phyloP scores from a whole-genome alignment of 2,797 vertebrate species.

The Nasua narica region DNA sequence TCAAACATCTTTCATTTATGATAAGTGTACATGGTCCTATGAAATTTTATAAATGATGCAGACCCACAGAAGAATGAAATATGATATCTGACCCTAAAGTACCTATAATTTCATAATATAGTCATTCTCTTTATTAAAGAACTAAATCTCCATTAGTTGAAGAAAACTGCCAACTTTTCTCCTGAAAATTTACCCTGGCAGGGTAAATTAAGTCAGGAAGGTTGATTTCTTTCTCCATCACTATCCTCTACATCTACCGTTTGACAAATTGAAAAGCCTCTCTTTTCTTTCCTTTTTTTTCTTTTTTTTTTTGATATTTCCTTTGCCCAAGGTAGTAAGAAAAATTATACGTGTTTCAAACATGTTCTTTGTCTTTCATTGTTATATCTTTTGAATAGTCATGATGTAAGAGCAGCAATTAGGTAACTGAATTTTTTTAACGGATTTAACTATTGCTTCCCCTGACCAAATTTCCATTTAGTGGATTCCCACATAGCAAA shows the following conservation, averaged over 20 bases:
- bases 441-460: background rate
- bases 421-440: background rate
- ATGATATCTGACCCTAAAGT: background rate
- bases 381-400: background rate
- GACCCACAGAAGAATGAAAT: background rate
- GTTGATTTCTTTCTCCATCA: background rate
- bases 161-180: background rate
- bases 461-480: background rate
- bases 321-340: background rate
- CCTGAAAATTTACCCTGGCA: background rate
- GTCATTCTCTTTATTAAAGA: background rate
- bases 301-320: background rate
- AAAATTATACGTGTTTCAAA: background rate
- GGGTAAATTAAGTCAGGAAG: background rate
- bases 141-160: background rate
- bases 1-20: background rate
- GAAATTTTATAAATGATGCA: background rate
- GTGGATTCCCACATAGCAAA: background rate
- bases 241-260: background rate
- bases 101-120: background rate
- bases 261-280: background rate
- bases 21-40: background rate
- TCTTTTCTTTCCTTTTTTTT: background rate
- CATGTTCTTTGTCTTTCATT: background rate
- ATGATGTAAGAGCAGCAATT: background rate